Evolutionary conservation across 2,888 invertebrate species (phyloP), one percentile per base, ranked within the genome.

Genomic region (Pegoplata infirma): DNA sequence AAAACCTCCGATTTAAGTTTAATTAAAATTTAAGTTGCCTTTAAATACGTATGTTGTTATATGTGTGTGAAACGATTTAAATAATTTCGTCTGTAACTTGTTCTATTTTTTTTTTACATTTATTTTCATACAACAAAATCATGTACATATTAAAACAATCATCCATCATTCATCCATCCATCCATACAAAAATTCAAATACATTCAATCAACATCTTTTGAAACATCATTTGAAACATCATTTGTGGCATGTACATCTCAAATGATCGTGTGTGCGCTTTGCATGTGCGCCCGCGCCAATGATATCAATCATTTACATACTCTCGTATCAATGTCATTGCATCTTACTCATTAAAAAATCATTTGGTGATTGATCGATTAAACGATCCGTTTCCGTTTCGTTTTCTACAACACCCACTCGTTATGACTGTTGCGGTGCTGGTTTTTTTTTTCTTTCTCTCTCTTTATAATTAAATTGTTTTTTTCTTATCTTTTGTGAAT

Each of bases 51-150:
- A 53, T 61, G 63, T 64, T 64, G 44, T 58, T 61, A 40, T 68
- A 69, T 66, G 46, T 76, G 71, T 75, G 67, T 78, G 59, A 59
- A 56, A 74, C n/a, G 44, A 69, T 66, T 68, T 46, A 25, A 53
- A 53, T 64, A 64, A 68, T 68, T 77, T 68, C 28, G 51, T 68
- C 25, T 67, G 44, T 55, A 7, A 36, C 6, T 76, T 63, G 47
- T 72, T n/a, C n/a, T n/a, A n/a, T n/a, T n/a, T 74, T 77, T 40
- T 66, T 28, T 64, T 67, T 64, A 53, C 46, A 49, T 80, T 74
- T 76, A 80, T 75, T 73, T 69, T 53, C 68, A 69, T 68, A 68
- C 66, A 59, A 55, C 61, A 69, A 61, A 66, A 49, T 75, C 68
- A 69, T 74, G 58, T 28, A 53, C 51, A 51, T 59, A n/a, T n/a